Evolutionary conservation across 1,140 invertebrate genomes (phyloP).

Genomic region (Ptiloglossa arizonensis): DNA sequence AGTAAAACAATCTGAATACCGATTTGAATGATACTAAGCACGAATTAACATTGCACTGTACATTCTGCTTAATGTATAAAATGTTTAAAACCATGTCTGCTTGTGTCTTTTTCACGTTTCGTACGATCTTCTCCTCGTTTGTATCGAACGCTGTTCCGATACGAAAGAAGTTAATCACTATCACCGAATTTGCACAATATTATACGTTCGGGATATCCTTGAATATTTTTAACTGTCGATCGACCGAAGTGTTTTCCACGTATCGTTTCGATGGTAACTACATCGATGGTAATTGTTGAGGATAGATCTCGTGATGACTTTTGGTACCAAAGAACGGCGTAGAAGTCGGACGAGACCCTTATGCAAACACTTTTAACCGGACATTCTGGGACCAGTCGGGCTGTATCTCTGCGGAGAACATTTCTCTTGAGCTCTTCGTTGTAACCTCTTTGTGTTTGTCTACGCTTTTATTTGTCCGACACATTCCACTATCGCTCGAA

Average conservation of each 20-base stretch:
- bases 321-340: constrained; percentile 55
- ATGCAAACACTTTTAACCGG: constrained; percentile 73
- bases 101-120: no score
- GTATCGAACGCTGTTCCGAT: no score
- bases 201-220: no score
- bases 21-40: no score
- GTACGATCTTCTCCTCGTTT: no score
- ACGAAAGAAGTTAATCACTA: no score
- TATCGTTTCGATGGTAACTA: neutral
- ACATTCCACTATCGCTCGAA: constrained; percentile 69
- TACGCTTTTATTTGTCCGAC: constrained; percentile 70
- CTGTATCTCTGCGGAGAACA: constrained; percentile 62
- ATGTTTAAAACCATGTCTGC: no score
- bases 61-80: no score
- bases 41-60: no score
- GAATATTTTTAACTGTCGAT: neutral
- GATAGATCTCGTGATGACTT: constrained; percentile 28
- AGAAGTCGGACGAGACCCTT: constrained; percentile 60
- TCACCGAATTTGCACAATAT: no score
- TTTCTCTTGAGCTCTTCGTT: constrained; percentile 57
- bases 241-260: neutral
- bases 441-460: constrained; percentile 68
- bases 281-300: constrained; percentile 4
- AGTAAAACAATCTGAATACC: no score
- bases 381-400: constrained; percentile 57